Evolutionary conservation across 2,113 vertebrate genomes (phyloP).

Genomic region (Callithrix jacchus): DNA sequence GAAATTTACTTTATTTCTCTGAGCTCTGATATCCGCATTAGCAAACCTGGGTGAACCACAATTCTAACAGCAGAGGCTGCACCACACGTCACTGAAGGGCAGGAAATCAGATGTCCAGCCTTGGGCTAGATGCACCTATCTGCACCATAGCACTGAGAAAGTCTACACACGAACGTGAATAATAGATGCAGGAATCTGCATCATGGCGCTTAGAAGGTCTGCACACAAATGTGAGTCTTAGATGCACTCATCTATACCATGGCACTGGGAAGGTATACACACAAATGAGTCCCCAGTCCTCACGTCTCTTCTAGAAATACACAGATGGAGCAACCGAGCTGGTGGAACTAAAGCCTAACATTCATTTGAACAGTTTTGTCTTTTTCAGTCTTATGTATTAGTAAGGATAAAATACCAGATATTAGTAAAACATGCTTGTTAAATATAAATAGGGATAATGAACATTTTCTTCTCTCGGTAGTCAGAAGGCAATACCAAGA

Average conservation of each 20-base stretch:
- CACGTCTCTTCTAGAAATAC: accelerated
- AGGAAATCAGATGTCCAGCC: not conserved
- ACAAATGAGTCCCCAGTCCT: not conserved
- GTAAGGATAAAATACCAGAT: not conserved
- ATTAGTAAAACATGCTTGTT: not conserved
- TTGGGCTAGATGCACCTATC: not conserved
- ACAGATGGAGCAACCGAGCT: not conserved
- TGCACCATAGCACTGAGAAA: no score
- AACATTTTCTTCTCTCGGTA: not conserved
- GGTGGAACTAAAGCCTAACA: accelerated
- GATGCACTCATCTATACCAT: no score
- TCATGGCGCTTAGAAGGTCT: not conserved
- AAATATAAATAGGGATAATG: not conserved
- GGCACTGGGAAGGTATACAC: no score
- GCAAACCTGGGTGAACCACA: not conserved
- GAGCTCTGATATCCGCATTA: not conserved
- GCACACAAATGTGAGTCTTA: not conserved
- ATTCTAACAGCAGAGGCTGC: no score
- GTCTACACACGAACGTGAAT: no score
- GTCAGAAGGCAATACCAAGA: not conserved
- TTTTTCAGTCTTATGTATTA: not conserved
- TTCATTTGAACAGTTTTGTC: no score
- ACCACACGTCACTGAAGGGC: no score
- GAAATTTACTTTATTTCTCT: not conserved
- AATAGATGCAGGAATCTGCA: no score